These are phyloP conservation scores for Bufo gargarizans DNA, from an alignment of 2,113 vertebrate species.

Conservation along the genomic window DNA sequence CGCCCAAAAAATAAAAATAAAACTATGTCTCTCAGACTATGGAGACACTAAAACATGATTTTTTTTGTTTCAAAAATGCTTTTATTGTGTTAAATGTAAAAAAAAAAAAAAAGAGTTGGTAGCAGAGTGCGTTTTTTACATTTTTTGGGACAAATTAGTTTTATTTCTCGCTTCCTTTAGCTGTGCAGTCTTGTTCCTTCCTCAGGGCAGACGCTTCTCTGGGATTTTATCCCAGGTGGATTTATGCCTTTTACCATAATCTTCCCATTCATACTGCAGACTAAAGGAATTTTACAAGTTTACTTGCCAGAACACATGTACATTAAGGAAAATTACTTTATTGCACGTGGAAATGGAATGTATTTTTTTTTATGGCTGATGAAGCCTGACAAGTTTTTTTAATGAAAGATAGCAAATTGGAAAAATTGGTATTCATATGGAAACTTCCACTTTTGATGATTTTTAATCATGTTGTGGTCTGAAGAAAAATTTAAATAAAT, in stretches of 20 bases:
- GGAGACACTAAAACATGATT: no score
- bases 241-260: not conserved
- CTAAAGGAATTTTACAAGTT: slow-evolving; percentile 28
- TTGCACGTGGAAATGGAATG: not conserved
- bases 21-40: no score
- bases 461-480: no score
- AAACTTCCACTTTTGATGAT: no score
- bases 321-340: not conserved
- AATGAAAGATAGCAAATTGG: no score
- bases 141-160: slow-evolving; percentile 7
- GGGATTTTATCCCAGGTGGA: slow-evolving; percentile 21
- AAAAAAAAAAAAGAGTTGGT: not conserved
- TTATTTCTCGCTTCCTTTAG: not conserved
- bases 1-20: no score
- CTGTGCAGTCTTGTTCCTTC: not conserved
- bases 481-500: no score
- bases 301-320: slow-evolving; percentile 34
- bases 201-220: slow-evolving; percentile 42
- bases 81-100: no score
- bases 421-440: no score
- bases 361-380: not conserved
- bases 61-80: no score
- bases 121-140: not conserved
- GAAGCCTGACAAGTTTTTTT: not conserved
- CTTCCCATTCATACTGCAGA: slow-evolving; percentile 7